Conservation (phyloP, 2,888 invertebrate genomes). For the Drosophila multiciliata region DNA sequence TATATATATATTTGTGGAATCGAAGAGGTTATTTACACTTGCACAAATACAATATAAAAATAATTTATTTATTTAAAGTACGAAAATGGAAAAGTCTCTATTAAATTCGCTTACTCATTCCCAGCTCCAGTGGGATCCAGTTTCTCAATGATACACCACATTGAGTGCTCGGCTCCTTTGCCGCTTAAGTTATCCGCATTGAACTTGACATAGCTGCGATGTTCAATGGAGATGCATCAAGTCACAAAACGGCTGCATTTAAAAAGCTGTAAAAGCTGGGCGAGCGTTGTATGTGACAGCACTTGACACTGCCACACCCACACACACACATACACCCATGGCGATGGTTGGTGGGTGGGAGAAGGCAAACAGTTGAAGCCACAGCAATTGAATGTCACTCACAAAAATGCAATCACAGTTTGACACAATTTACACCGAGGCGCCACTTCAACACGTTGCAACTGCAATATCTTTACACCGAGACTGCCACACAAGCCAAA, state of each 20-base stretch:
- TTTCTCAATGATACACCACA: not conserved
- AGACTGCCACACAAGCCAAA: conserved; percentile 35
- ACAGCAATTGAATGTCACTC: conserved; percentile 78
- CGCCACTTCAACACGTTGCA: conserved; percentile 81
- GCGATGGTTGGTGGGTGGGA: conserved; percentile 15
- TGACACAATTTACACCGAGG: conserved; percentile 77
- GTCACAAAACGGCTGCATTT: conserved; percentile 55
- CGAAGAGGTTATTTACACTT: too few relatives aligned
- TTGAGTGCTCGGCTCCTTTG: conserved; percentile 4
- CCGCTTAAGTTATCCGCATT: conserved; percentile 36
- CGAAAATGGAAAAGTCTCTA: not conserved
- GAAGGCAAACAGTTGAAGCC: conserved; percentile 55
- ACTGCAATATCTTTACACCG: conserved; percentile 74
- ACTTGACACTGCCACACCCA: conserved; percentile 44
- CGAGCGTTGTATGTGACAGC: conserved; percentile 46
- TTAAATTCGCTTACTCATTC: not conserved
- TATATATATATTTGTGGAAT: too few relatives aligned
- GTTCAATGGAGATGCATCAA: conserved; percentile 51
- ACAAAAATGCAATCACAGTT: conserved; percentile 80
- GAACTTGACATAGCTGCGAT: conserved; percentile 51
- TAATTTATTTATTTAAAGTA: not conserved
- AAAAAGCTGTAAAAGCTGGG: conserved; percentile 49
- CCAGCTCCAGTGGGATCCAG: not conserved
- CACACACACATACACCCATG: conserved; percentile 10
- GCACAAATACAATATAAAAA: too few relatives aligned